Evolutionary conservation across 2,113 vertebrate species (phyloP).

Genomic region (Gopherus flavomarginatus): DNA sequence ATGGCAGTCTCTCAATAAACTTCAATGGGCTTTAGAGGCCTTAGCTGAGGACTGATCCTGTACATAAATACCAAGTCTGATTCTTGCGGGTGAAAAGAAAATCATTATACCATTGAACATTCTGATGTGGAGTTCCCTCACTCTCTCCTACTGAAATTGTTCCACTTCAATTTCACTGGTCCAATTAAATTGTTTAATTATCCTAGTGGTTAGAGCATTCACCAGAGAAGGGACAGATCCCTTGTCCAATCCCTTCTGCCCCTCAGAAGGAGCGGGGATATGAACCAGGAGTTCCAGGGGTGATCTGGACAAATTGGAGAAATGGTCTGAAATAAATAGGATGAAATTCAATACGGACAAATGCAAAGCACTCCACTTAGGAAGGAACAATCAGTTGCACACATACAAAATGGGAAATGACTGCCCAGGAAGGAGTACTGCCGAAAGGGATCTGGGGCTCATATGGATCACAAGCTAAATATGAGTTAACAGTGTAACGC

Average conservation of each 20-base stretch:
- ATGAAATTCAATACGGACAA: too few species aligned
- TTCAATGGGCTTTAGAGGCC: neutral
- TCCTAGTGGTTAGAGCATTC: neutral
- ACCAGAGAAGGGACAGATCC: neutral
- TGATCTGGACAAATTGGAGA: too few species aligned
- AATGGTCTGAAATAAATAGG: too few species aligned
- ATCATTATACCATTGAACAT: neutral
- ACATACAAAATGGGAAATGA: too few species aligned
- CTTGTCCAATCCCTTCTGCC: neutral
- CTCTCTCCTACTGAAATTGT: neutral
- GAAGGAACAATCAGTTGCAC: too few species aligned
- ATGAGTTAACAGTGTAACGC: too few species aligned
- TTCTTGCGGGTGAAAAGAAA: conserved; percentile 52
- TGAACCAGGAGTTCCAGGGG: neutral
- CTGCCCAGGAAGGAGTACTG: too few species aligned
- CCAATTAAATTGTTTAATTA: neutral
- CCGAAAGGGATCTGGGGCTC: too few species aligned
- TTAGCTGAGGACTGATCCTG: conserved; percentile 39
- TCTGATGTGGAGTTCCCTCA: neutral
- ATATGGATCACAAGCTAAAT: too few species aligned
- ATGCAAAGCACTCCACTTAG: too few species aligned
- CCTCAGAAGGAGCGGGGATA: neutral
- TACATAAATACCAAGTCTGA: neutral
- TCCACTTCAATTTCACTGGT: neutral
- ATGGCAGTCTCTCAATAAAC: conserved; percentile 29